A percentile compares a stretch with the other conserved stretches of the same genome.
Conservation (phyloP, 2,797 vertebrate species). For the Buceros bicornis region DNA sequence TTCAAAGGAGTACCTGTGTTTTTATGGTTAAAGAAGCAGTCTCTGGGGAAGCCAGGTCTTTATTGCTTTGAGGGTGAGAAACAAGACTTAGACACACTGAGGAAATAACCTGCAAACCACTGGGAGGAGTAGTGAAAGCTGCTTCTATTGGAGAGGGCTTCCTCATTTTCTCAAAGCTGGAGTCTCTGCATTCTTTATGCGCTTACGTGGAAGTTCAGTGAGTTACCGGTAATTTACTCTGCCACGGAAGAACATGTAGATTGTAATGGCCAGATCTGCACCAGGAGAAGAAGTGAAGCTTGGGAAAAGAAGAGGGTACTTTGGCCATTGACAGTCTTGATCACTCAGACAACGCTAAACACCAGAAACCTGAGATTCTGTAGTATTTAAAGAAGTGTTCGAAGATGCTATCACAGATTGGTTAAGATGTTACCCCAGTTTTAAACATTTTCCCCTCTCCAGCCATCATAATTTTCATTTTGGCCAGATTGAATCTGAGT, state of each 20-base stretch:
- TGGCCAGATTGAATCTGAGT: slow-evolving; percentile 38
- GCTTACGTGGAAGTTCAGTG: neutral
- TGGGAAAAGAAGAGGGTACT: neutral
- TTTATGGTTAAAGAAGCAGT: neutral
- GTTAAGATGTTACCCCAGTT: neutral
- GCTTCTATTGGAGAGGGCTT: neutral
- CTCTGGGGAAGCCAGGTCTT: neutral
- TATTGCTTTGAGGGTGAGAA: neutral
- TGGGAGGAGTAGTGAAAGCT: neutral
- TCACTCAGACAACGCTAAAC: neutral
- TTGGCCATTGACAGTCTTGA: neutral
- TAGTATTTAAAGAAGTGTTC: neutral
- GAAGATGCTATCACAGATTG: neutral
- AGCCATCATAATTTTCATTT: neutral
- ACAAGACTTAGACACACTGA: neutral
- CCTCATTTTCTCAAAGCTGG: neutral
- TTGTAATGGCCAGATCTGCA: neutral
- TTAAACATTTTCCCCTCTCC: neutral
- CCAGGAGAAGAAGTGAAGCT: neutral
- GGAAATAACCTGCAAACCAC: neutral
- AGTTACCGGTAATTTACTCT: neutral
- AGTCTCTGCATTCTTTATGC: neutral
- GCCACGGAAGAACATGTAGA: neutral
- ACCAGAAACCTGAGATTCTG: neutral
- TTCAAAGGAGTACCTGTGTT: neutral